These are phyloP conservation scores for Ellobium chinense DNA, from an alignment of 2,888 invertebrate genomes.

Conservation along the genomic window DNA sequence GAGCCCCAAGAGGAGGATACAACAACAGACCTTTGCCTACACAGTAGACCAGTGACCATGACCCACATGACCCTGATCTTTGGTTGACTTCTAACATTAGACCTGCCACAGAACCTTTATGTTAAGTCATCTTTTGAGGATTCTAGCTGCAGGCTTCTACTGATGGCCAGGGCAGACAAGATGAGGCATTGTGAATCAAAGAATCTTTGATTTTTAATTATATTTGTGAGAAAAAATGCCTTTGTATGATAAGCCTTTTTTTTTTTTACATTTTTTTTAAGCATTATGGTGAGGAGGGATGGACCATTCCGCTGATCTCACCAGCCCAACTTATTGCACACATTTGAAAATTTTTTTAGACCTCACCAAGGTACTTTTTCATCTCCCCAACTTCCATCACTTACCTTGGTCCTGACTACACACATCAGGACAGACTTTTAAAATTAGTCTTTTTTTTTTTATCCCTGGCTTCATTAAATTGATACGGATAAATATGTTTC, in stretches of 20 bases:
- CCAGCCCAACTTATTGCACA: constrained; percentile 25
- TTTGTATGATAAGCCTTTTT: background rate
- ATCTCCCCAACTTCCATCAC: background rate
- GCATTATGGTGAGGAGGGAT: background rate
- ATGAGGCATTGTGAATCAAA: background rate
- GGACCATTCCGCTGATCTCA: background rate
- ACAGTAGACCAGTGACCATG: constrained; percentile 31
- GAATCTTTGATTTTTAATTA: background rate
- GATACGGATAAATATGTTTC: no score
- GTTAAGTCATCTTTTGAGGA: no score
- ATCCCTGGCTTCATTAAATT: no score
- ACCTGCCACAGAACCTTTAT: no score
- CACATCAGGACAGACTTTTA: no score
- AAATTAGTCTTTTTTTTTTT: no score
- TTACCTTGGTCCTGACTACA: no score
- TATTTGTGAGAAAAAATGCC: background rate
- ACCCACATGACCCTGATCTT: no score
- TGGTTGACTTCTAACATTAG: no score
- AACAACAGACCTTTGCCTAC: constrained; percentile 38
- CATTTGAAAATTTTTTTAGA: constrained; percentile 36
- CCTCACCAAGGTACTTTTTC: constrained; percentile 13
- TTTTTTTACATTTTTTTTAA: background rate
- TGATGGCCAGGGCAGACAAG: background rate
- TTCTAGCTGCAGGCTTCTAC: no score
- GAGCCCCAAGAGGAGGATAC: constrained; percentile 48